Percentiles rank a stretch among this genome's conserved stretches.
These are phyloP conservation scores for Capromys pilorides DNA, from an alignment of 2,797 vertebrate genomes.

Conservation along the genomic window DNA sequence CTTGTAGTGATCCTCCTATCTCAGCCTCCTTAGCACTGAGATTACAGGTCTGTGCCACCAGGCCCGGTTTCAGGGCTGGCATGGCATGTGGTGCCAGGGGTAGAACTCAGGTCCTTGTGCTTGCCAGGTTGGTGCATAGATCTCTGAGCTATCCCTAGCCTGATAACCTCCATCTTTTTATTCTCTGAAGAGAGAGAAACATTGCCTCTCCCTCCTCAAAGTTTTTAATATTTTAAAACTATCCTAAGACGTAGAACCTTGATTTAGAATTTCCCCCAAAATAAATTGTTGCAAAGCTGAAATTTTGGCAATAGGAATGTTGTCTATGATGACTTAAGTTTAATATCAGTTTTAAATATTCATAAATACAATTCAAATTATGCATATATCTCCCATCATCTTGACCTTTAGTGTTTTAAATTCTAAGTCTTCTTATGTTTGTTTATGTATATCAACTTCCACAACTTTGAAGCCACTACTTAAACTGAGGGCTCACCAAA, in stretches of 20 bases:
- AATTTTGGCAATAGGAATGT: constrained; percentile 57
- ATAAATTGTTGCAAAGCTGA: constrained; percentile 20
- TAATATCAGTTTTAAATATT: constrained; percentile 45
- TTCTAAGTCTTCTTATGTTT: constrained; percentile 35
- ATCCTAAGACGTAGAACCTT: constrained; percentile 50
- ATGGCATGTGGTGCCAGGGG: too few species aligned
- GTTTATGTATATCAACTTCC: too few species aligned
- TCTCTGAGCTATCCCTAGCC: too few species aligned
- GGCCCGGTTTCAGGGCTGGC: too few species aligned
- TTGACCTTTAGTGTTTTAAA: constrained; percentile 15
- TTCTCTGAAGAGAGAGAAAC: neutral
- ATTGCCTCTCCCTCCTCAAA: neutral
- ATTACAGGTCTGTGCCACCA: too few species aligned
- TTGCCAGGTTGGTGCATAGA: too few species aligned
- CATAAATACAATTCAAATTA: neutral
- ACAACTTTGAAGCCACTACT: constrained; percentile 54
- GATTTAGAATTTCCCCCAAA: constrained; percentile 58
- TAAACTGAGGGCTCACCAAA: constrained; percentile 66
- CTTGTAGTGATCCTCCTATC: too few species aligned
- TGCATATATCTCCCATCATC: neutral
- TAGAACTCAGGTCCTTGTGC: too few species aligned
- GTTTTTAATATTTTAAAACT: constrained; percentile 42
- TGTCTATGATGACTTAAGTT: constrained; percentile 54
- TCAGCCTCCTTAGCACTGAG: too few species aligned
- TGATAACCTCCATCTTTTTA: neutral